Evolutionary conservation across 2,888 invertebrate genomes (phyloP).

Genomic region (Watsonalla binaria): DNA sequence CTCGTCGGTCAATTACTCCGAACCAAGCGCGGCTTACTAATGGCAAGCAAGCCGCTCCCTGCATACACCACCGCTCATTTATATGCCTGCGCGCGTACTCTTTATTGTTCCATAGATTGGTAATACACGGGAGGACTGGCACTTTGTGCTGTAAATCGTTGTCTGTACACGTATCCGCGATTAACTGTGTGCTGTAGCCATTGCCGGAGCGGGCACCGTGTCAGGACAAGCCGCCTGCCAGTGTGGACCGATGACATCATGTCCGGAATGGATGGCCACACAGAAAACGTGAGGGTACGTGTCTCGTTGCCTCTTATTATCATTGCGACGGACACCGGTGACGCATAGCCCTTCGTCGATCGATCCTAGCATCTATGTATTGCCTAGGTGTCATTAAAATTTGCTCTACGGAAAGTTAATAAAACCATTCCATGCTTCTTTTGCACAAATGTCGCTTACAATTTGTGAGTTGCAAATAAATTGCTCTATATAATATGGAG

Average conservation of each 20-base stretch:
- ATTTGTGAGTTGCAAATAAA: no score
- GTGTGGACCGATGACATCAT: conserved; percentile 70
- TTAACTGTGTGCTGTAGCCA: conserved; percentile 66
- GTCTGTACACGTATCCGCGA: conserved; percentile 73
- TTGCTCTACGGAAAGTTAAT: background rate
- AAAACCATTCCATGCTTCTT: background rate
- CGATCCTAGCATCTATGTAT: conserved; percentile 12
- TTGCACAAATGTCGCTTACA: no score
- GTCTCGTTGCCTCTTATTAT: conserved; percentile 47
- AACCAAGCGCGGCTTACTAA: conserved; percentile 66
- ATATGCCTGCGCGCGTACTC: conserved; percentile 64
- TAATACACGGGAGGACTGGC: conserved; percentile 77
- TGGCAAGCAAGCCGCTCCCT: conserved; percentile 63
- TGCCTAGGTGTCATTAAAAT: conserved; percentile 3
- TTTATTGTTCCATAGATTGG: conserved; percentile 78
- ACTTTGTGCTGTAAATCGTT: conserved; percentile 76
- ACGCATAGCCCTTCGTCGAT: conserved; percentile 44
- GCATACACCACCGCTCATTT: conserved; percentile 71
- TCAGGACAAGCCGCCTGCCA: conserved; percentile 62
- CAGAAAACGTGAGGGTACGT: conserved; percentile 65
- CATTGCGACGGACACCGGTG: conserved; percentile 38
- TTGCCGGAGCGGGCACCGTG: conserved; percentile 49
- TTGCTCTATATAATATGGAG: no score
- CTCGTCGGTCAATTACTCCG: conserved; percentile 76
- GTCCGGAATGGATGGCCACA: conserved; percentile 69